Percentiles rank a stretch among this genome's conserved stretches.
Conservation (phyloP, 2,888 invertebrate genomes). For the Lucinisca nassula region DNA sequence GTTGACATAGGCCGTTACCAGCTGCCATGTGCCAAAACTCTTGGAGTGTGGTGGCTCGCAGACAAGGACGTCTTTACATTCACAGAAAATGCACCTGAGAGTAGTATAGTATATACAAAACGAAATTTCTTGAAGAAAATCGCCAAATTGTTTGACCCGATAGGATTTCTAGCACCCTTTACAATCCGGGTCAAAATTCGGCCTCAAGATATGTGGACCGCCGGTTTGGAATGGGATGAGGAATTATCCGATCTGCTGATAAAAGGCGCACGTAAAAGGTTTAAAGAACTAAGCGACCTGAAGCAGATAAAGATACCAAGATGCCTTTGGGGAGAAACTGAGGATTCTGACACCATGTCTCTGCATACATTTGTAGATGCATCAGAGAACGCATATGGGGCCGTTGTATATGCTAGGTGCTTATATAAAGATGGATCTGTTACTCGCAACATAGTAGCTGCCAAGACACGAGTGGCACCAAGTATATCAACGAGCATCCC, state of each 20-base stretch:
- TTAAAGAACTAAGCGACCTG: slow-evolving; percentile 53
- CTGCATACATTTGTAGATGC: slow-evolving; percentile 58
- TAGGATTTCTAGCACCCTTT: slow-evolving; percentile 77
- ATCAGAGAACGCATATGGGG: slow-evolving; percentile 39
- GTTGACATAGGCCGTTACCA: background rate
- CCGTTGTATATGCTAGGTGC: slow-evolving; percentile 35
- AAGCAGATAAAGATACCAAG: slow-evolving; percentile 31
- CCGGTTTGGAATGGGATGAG: slow-evolving; percentile 78
- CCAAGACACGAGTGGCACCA: slow-evolving; percentile 58
- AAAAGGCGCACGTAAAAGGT: slow-evolving; percentile 43
- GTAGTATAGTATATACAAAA: slow-evolving; percentile 68
- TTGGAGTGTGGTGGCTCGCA: slow-evolving; percentile 27
- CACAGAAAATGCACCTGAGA: slow-evolving; percentile 8
- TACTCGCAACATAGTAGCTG: slow-evolving; percentile 15
- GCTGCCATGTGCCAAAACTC: slow-evolving; percentile 14
- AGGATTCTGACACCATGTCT: background rate
- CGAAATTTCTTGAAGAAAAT: slow-evolving; percentile 70
- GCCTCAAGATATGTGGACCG: slow-evolving; percentile 77
- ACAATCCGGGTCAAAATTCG: slow-evolving; percentile 75
- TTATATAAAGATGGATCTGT: background rate
- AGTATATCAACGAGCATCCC: slow-evolving; percentile 44
- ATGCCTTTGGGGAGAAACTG: slow-evolving; percentile 30
- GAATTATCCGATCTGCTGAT: slow-evolving; percentile 30
- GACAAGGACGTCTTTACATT: slow-evolving; percentile 1
- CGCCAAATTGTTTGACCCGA: slow-evolving; percentile 80